phyloP scores from a whole-genome alignment of 1,140 invertebrate genomes.

The Pseudomyrmex cubaensis region DNA sequence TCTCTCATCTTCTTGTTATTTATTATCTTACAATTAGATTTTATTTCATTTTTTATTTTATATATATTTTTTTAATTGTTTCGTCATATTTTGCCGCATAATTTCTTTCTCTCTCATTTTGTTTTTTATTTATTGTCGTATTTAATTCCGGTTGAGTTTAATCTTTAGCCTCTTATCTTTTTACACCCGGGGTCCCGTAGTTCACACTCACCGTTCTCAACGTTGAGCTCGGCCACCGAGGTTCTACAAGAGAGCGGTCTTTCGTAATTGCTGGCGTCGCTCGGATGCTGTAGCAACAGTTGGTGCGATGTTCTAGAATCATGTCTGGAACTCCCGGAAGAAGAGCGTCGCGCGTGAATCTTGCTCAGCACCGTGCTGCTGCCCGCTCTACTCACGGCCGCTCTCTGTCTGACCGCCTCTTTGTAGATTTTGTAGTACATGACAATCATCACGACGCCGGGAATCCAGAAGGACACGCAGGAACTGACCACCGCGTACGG shows the following conservation, averaged over 20 bases:
- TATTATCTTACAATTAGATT: not conserved
- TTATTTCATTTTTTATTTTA: not conserved
- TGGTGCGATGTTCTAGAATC: constrained; percentile 86
- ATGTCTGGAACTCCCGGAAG: constrained; percentile 78
- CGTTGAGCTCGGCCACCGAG: constrained; percentile 79
- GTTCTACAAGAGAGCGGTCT: constrained; percentile 76
- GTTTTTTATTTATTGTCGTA: not conserved
- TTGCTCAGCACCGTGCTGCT: constrained; percentile 93
- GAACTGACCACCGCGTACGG: constrained; percentile 96
- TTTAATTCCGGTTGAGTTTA: not conserved
- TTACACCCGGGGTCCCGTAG: not conserved
- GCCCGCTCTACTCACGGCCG: constrained; percentile 92
- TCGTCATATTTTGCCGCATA: not conserved
- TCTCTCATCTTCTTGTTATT: not conserved
- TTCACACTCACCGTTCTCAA: constrained; percentile 80
- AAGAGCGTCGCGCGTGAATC: constrained; percentile 89
- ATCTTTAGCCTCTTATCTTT: too few relatives aligned
- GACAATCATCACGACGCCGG: constrained; percentile 96
- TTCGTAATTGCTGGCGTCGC: constrained; percentile 85
- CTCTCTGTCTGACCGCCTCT: constrained; percentile 95
- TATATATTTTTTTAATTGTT: not conserved
- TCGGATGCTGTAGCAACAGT: constrained; percentile 88
- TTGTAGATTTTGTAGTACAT: constrained; percentile 96
- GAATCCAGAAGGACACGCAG: constrained; percentile 97
- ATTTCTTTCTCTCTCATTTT: not conserved